Base-by-base conservation (phyloP, 2,113 vertebrate genomes). In the Spheniscus mendiculus region DNA sequence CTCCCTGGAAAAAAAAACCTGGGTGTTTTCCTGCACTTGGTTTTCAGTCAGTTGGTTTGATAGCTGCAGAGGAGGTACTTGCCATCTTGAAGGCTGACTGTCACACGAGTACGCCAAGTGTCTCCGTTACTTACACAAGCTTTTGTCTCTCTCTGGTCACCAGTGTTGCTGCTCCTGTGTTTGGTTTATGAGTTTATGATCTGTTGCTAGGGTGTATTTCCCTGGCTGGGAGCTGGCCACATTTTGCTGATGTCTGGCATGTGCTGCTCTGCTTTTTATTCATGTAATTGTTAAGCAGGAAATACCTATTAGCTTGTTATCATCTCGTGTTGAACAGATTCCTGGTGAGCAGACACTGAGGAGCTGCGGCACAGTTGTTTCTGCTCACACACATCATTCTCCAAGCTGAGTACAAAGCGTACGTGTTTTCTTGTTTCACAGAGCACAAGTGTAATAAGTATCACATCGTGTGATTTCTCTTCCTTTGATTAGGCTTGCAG, bases 231-330 rank as follows among this genome's bases (percentile, higher is more conserved):
- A 95, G 61, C 74, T 94, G 74, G 78, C 61, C 89, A 63, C n/a
- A 11, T 77, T 92, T 96, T 89, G 38, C 81, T 94, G 63, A 84
- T 87, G 81, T 97, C 92, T 96, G 83, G 71, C 91, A 95, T 96
- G 47, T 92, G 81, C 74, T 96, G 44, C 71, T 96, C 89, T 86
- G 88, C 49, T 94, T 95, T 96, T 70, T 90, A 77, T 94, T 95
- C 66, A 82, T 90, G 62, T 95, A 93, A 95, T 70, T 72, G 61
- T 88, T 82, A 55, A 86, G 90, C 83, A 96, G 95, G 95, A 97
- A 97, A 97, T 96, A 94, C 93, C 91, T 96, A 96, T 94, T 94
- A 96, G 38, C 90, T 96, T 94, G 91, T 94, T 97, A 96, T 97
- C 96, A 90, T 96, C 87, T 87, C 17, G 34, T 49, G 34, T 34